Conservation (phyloP, 2,797 vertebrate species). For the Phrynocephalus forsythii region DNA sequence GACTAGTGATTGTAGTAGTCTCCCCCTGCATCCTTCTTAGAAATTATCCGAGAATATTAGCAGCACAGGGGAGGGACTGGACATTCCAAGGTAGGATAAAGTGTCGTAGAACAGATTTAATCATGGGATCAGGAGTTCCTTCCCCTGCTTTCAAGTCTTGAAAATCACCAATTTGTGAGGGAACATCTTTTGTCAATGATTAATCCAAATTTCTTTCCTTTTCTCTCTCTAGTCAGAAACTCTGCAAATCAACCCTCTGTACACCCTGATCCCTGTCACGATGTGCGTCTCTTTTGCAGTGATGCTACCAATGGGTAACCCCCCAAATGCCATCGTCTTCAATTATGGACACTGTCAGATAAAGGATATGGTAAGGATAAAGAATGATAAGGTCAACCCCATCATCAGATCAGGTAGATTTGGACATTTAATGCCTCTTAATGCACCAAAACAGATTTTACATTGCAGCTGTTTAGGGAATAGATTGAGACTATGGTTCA, state of each 20-base stretch:
- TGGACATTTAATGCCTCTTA: not conserved
- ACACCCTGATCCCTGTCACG: constrained; percentile 95
- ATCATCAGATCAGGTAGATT: not conserved
- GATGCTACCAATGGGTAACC: constrained; percentile 98
- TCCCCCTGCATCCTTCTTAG: not conserved
- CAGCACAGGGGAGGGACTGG: too few species aligned
- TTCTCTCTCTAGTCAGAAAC: constrained; percentile 88
- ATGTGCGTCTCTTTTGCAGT: constrained; percentile 98
- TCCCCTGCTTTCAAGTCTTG: not conserved
- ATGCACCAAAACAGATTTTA: not conserved
- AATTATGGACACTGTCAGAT: constrained; percentile 97
- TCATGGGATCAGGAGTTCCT: not conserved
- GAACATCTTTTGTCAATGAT: not conserved
- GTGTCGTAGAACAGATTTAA: not conserved
- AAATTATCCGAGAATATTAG: not conserved
- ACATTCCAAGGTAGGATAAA: not conserved
- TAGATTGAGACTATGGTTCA: not conserved
- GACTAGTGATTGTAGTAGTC: not conserved
- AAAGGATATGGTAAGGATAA: constrained; percentile 92
- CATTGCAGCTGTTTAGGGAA: rapidly evolving
- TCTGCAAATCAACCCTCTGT: constrained; percentile 93
- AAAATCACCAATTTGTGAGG: not conserved
- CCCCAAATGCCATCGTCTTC: constrained; percentile 98
- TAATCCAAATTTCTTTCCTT: not conserved
- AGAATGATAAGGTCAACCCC: not conserved